A percentile compares a stretch with the other conserved stretches of the same genome.
phyloP scores from a whole-genome alignment of 2,888 invertebrate genomes.

The Meloe dianella region DNA sequence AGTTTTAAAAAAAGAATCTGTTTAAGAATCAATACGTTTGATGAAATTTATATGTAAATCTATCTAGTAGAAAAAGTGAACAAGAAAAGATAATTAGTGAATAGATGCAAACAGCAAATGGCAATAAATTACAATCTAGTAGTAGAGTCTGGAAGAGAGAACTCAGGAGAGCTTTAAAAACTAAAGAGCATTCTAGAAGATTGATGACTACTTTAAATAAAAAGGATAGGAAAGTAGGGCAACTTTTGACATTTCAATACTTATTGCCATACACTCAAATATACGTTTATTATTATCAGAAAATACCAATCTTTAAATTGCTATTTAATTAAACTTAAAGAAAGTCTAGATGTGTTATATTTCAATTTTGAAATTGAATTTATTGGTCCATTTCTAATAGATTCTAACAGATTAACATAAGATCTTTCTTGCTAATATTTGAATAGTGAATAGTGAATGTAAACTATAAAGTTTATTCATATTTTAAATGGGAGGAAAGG shows the following conservation, averaged over 20 bases:
- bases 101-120: conserved; percentile 8
- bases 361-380: no score
- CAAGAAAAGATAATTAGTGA: conserved; percentile 1
- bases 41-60: background rate
- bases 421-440: background rate
- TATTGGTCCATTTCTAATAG: no score
- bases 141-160: background rate
- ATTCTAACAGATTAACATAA: background rate
- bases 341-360: no score
- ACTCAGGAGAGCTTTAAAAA: conserved; percentile 9
- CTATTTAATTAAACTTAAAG: background rate
- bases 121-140: conserved; percentile 11
- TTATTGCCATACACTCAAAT: background rate
- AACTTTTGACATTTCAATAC: conserved; percentile 3
- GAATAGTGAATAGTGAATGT: background rate
- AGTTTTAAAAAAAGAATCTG: no score
- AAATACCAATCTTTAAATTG: background rate
- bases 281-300: background rate
- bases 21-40: background rate
- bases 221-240: background rate
- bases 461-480: background rate
- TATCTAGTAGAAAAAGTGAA: background rate
- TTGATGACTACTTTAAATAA: background rate
- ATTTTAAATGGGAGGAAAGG: background rate
- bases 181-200: background rate